A percentile compares a stretch with the other conserved stretches of the same genome.
phyloP scores from a whole-genome alignment of 2,888 invertebrate species.

The Euzophera pinguis region DNA sequence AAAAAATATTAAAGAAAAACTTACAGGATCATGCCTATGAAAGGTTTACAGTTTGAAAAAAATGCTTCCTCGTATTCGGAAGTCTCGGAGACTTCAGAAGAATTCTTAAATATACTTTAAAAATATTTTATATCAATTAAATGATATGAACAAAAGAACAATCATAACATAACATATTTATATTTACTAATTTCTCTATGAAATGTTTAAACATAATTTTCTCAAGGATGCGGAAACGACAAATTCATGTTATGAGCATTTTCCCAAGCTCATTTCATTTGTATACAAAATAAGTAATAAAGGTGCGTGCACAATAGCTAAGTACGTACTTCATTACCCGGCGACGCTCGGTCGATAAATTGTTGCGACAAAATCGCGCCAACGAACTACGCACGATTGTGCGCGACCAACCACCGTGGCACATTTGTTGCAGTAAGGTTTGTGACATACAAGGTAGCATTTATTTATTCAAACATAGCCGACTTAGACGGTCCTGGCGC shows the following conservation, averaged over 20 bases:
- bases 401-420: slow-evolving; percentile 28
- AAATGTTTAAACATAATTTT: not conserved
- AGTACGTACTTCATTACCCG: slow-evolving; percentile 6
- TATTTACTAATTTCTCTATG: too few relatives aligned
- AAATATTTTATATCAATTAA: too few relatives aligned
- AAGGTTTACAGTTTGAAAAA: too few relatives aligned
- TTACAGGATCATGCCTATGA: too few relatives aligned
- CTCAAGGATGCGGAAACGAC: not conserved
- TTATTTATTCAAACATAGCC: not conserved
- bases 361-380: slow-evolving; percentile 36
- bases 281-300: slow-evolving; percentile 8
- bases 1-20: too few relatives aligned
- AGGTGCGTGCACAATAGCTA: slow-evolving; percentile 5
- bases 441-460: not conserved
- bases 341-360: slow-evolving; percentile 3
- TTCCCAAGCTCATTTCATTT: slow-evolving; percentile 1
- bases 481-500: too few relatives aligned
- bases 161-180: too few relatives aligned
- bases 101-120: too few relatives aligned
- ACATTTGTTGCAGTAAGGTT: slow-evolving; percentile 19
- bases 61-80: too few relatives aligned
- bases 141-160: too few relatives aligned
- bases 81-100: too few relatives aligned
- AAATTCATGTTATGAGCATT: not conserved
- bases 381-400: slow-evolving; percentile 52